These are phyloP conservation scores for Fabriciana adippe DNA, from an alignment of 2,888 invertebrate genomes.

Conservation along the genomic window DNA sequence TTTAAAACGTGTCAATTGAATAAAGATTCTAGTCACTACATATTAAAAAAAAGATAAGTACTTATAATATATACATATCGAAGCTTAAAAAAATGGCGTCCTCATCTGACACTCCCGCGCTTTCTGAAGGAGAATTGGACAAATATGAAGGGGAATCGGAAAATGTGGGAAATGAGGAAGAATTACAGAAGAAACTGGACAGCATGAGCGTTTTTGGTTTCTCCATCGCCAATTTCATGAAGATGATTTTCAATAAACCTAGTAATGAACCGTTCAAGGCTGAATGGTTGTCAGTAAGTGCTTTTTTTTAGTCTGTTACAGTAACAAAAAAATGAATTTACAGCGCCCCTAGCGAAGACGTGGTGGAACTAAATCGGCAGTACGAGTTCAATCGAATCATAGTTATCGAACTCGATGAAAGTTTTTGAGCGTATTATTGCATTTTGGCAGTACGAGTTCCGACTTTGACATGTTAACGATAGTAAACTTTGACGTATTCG, in stretches of 20 bases:
- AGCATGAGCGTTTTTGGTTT: conserved; percentile 55
- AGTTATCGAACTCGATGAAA: too few relatives aligned
- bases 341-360: too few relatives aligned
- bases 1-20: too few relatives aligned
- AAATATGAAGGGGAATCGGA: conserved; percentile 57
- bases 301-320: conserved; percentile 4
- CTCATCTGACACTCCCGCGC: conserved; percentile 36
- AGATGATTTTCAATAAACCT: conserved; percentile 61
- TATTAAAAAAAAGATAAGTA: not conserved
- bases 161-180: conserved; percentile 54
- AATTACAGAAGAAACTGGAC: conserved; percentile 56
- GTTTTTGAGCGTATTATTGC: too few relatives aligned
- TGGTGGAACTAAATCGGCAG: too few relatives aligned
- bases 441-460: too few relatives aligned
- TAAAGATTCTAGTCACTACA: too few relatives aligned
- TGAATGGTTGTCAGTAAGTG: conserved; percentile 69
- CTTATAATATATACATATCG: not conserved
- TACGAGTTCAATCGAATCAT: too few relatives aligned
- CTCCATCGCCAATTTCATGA: conserved; percentile 66
- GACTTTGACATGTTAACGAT: too few relatives aligned
- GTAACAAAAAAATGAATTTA: conserved; percentile 6
- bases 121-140: conserved; percentile 54
- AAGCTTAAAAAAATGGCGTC: conserved; percentile 55
- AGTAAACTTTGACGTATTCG: too few relatives aligned
- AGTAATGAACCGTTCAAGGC: conserved; percentile 59